phyloP scores from a whole-genome alignment of 2,113 vertebrate species.

The Lynx canadensis region DNA sequence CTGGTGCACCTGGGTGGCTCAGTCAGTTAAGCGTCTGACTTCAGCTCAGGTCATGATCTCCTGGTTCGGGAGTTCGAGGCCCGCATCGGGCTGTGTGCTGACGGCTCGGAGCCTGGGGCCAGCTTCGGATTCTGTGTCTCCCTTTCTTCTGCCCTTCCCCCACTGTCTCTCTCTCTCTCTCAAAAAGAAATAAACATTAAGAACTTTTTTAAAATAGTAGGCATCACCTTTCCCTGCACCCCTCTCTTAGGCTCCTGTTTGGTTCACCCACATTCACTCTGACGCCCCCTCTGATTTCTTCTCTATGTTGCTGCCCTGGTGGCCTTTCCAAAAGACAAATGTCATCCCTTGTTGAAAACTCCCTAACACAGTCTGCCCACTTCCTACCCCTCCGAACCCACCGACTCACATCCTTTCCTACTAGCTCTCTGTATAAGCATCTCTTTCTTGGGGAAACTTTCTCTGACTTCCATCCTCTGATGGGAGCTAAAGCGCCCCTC shows the following conservation, averaged over 20 bases:
- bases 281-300: background rate
- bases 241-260: background rate
- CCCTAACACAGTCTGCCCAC: background rate
- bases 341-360: background rate
- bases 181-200: too few relatives aligned
- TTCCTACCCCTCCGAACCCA: background rate
- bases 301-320: background rate
- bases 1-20: background rate
- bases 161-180: too few relatives aligned
- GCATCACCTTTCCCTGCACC: background rate
- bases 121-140: too few relatives aligned
- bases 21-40: too few relatives aligned
- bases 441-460: background rate
- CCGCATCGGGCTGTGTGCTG: too few relatives aligned
- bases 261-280: background rate
- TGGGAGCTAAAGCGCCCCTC: background rate
- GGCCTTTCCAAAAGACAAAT: background rate
- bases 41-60: too few relatives aligned
- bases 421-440: background rate
- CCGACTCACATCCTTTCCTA: background rate
- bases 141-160: too few relatives aligned
- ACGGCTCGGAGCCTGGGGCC: too few relatives aligned
- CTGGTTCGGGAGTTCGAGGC: too few relatives aligned
- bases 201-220: background rate
- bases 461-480: background rate